Evolutionary conservation across 2,888 invertebrate genomes (phyloP), one percentile per base, ranked within the genome.

Genomic region (Lucinisca nassula): DNA sequence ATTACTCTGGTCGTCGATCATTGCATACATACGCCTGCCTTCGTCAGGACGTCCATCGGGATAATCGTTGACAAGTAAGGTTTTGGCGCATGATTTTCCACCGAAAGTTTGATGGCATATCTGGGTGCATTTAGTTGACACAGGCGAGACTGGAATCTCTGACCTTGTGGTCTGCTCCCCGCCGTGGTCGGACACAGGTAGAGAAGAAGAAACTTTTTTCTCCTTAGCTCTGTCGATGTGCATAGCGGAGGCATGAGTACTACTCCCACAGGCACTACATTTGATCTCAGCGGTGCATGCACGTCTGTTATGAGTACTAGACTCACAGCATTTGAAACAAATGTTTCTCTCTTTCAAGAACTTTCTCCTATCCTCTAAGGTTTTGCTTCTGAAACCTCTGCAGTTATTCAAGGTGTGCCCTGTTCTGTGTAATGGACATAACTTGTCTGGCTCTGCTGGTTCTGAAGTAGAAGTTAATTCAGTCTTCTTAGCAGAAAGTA

Each of bases 1-100:
- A 35, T 89, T 89, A 55, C 89, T 82, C 37, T 89, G 89, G 17
- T 89, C 89, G 30, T 89, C 89, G 35, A 84, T 30, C 0, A 84
- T 40, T 10, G 79, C 84, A 45, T 89, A 86, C 27, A 82, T 17
- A 14, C 10, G 38, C 14, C 55, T 76, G 21, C 17, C 21, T 40
- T 73, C 37, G 1, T 72, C 55, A 6, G 75, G 82, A 32, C 51
- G 32, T 3, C 30, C 74, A 6, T 76, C 77, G 8, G 72, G 45
- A 40, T 82, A 61, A 2, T 87, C 75, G 1, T 45, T 74, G 1
- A 82, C 82, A n/a, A 79, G 70, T 4, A 89, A 79, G 14, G 61
- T 70, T 49, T 89, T 89, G 3, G 84, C 77, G 74, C 87, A 85
- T 30, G 86, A 86, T 49, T 81, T 82, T 32, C 84, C 84, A 4